A percentile compares a stretch with the other conserved stretches of the same genome.
These are phyloP conservation scores for Scaptomyza polygonia DNA, from an alignment of 2,888 invertebrate species.

Conservation along the genomic window DNA sequence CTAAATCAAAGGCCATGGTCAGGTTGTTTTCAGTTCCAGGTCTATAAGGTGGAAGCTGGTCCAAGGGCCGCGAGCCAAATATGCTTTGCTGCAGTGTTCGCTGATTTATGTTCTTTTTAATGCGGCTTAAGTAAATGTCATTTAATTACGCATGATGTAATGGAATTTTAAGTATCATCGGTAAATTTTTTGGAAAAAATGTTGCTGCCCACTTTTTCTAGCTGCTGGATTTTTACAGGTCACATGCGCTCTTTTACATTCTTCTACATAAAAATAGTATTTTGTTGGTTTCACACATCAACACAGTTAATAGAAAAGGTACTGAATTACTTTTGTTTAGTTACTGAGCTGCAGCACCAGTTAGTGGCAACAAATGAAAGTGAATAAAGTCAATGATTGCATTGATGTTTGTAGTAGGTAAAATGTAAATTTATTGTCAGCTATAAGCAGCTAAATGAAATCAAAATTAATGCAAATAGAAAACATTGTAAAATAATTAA, in stretches of 20 bases:
- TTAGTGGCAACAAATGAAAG: too few relatives aligned
- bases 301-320: too few relatives aligned
- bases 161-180: conserved; percentile 84
- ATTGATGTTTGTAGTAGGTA: too few relatives aligned
- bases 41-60: conserved; percentile 23
- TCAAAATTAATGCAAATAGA: too few relatives aligned
- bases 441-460: too few relatives aligned
- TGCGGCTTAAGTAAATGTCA: conserved; percentile 84
- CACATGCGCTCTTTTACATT: conserved; percentile 27
- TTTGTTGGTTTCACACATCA: too few relatives aligned
- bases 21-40: conserved; percentile 7
- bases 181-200: conserved; percentile 54
- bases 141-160: conserved; percentile 84
- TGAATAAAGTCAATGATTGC: too few relatives aligned
- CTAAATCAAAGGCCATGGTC: conserved; percentile 11
- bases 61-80: conserved; percentile 50
- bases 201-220: conserved; percentile 6
- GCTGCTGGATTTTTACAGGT: conserved; percentile 55
- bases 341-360: too few relatives aligned
- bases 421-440: too few relatives aligned
- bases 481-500: too few relatives aligned
- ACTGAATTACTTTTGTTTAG: too few relatives aligned
- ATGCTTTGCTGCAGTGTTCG: conserved; percentile 61
- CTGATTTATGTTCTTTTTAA: conserved; percentile 84
- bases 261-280: not conserved